These are phyloP conservation scores for Oligia strigilis DNA, from an alignment of 2,888 invertebrate genomes.

Conservation along the genomic window DNA sequence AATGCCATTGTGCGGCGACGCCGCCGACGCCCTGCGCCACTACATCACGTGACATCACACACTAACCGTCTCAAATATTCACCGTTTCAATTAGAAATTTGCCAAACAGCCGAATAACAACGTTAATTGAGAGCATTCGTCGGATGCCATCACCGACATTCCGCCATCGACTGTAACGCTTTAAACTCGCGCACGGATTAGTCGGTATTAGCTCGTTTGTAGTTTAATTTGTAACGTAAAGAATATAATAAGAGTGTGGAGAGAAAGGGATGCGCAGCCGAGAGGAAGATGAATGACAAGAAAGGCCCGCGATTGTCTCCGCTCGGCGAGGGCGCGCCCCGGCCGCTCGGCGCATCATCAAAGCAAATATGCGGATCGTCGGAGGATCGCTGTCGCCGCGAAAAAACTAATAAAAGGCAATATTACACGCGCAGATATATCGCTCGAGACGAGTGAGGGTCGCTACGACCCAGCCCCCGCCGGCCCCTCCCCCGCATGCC, in stretches of 20 bases:
- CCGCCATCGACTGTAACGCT: constrained; percentile 67
- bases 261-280: constrained; percentile 62
- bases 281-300: constrained; percentile 63
- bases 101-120: constrained; percentile 77
- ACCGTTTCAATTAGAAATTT: constrained; percentile 81
- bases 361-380: constrained; percentile 80
- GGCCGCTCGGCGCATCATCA: constrained; percentile 69
- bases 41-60: constrained; percentile 72
- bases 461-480: constrained; percentile 42
- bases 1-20: constrained; percentile 66
- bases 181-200: constrained; percentile 59
- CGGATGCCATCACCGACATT: constrained; percentile 74
- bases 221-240: constrained; percentile 74
- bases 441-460: constrained; percentile 64
- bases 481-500: constrained; percentile 13
- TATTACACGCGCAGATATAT: constrained; percentile 83
- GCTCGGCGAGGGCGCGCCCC: constrained; percentile 40
- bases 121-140: constrained; percentile 80
- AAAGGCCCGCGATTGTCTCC: constrained; percentile 65
- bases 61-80: constrained; percentile 74
- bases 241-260: constrained; percentile 68
- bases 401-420: constrained; percentile 88
- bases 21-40: constrained; percentile 50
- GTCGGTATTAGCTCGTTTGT: constrained; percentile 72
- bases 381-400: constrained; percentile 80